Base-by-base conservation (phyloP, 2,797 vertebrate species). In the Phrynocephalus vlangalii region DNA sequence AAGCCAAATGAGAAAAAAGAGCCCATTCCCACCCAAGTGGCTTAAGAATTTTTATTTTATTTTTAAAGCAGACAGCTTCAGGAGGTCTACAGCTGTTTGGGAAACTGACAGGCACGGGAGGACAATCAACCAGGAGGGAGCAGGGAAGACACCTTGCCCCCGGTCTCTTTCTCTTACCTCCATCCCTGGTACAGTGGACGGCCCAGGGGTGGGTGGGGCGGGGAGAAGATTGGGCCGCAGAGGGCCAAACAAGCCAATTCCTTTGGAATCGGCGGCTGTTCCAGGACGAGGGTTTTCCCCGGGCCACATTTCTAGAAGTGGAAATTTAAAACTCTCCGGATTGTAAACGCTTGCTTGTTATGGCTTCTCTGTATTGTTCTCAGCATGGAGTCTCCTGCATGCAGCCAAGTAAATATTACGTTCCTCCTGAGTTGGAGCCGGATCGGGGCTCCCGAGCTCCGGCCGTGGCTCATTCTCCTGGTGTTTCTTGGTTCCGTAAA, bases 331-430 rank as follows among this genome's bases (percentile, higher is more conserved):
- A 75, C 63, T 84, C 77, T 79, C 89, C 38, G 76, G 89, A 75
- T 33, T 70, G 76, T 84, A 33, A 33, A 44, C 16, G 68, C 60
- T 83, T 86, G 72, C 80, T 71, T 80, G 60, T 38, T 33, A 80
- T 52, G 75, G 56, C 77, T 79, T 89, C 77, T 67, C 44, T 50
- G 79, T 78, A 38, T 71, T n/a, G 16, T 48, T 22, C 77, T 71
- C 73, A 63, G 84, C 73, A 83, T 77, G 50, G 24, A 16, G 63
- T 66, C 84, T 86, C 75, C 73, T 86, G 88, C 63, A 78, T 86
- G 88, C 60, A 75, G 77, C 85, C 50, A 13, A 44, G 50, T 82
- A 48, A 81, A 33, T 82, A 60, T 76, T 50, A 13, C 63, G 78
- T 90, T 81, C 63, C 24, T 68, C 63, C 24, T 68, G 48, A 26